Evolutionary conservation across 2,797 vertebrate species (phyloP).

Genomic region (Enteromius anoplus): DNA sequence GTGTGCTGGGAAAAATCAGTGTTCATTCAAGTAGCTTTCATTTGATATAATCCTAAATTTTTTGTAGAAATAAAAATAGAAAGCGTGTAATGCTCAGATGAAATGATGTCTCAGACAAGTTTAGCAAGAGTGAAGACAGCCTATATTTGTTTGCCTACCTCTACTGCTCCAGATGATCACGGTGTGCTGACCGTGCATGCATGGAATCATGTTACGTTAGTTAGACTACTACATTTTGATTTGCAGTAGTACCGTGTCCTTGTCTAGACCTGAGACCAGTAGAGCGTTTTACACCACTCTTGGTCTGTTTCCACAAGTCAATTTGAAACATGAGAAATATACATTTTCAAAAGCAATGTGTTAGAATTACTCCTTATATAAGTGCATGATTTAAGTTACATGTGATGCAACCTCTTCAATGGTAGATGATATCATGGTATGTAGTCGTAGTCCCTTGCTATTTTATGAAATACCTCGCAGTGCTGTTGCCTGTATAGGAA

Average conservation of each 20-base stretch:
- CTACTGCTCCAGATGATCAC: slow-evolving; percentile 9
- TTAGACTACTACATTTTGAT: slow-evolving; percentile 14
- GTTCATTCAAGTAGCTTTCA: neutral
- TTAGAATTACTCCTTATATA: neutral
- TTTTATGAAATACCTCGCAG: neutral
- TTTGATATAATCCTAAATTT: neutral
- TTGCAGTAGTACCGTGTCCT: neutral
- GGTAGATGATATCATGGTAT: neutral
- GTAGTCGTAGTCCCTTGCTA: neutral
- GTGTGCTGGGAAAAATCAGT: neutral
- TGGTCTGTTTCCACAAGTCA: neutral
- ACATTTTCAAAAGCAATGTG: neutral
- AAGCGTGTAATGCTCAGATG: neutral
- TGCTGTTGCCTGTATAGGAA: neutral
- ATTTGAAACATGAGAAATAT: neutral
- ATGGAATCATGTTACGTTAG: slow-evolving; percentile 7
- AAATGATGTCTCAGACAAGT: slow-evolving; percentile 24
- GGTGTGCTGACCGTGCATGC: slow-evolving; percentile 23
- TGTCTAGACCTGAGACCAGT: neutral
- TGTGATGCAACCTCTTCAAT: neutral
- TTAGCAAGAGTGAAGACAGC: neutral
- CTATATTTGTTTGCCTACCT: slow-evolving; percentile 16
- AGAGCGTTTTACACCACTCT: neutral
- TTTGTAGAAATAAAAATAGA: neutral
- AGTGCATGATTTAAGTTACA: neutral